Evolutionary conservation across 2,888 invertebrate species (phyloP), one percentile per base, ranked within the genome.

Genomic region (Nomada fabriciana): DNA sequence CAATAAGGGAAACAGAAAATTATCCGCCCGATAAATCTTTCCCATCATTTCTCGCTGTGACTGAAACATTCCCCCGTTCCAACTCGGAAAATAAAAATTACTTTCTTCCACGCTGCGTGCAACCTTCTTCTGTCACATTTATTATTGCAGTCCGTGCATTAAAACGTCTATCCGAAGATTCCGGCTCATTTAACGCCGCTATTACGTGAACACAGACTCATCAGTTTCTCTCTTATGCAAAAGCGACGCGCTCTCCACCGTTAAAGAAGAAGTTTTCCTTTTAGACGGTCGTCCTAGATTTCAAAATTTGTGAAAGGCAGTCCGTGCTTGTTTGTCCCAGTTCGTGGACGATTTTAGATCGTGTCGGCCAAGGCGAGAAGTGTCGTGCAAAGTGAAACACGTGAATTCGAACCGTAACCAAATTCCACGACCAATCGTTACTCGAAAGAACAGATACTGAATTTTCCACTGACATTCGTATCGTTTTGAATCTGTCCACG

Each of bases 211-310:
- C 69, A 13, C 42, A n/a, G 43, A 20, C 43, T 60, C 52, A 65
- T 63, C 65, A 52, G 71, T 77, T 67, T 80, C 67, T 59, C 64
- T 52, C 57, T 59, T 68, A 73, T 64, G 72, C 63, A 72, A 80
- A 80, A 55, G 15, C 47, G 4, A 50, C 71, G 42, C 52, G 23
- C 23, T 13, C 10, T n/a, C 63, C 29, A 53, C 67, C 47, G 43
- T 73, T 52, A 72, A 76, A 76, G 63, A 82, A 74, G 69, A 77
- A 77, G 64, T 55, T 82, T 82, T 75, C 82, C 76, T 61, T 75
- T 82, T 72, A 63, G 50, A 70, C 65, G 65, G 42, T 57, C 71
- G 86, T 55, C 77, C 86, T 36, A 80, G 72, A 86, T 86, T 86
- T 80, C 72, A 70, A 72, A 80, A 80, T 83, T 86, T 80, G 43